Conservation (phyloP, 2,113 vertebrate species). For the Paradisaea rubra region DNA sequence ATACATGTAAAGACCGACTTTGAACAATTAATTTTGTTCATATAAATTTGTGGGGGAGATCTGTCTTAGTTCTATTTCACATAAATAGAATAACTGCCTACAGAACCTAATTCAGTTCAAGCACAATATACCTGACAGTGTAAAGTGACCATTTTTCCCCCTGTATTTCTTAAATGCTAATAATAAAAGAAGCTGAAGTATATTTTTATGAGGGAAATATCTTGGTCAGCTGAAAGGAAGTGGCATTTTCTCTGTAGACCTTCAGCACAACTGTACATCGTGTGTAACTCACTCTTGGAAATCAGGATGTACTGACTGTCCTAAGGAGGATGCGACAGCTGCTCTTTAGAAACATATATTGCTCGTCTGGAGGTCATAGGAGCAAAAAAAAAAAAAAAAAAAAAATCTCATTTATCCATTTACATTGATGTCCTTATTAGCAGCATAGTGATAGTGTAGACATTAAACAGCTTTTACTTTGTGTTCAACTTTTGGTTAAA, state of each 20-base stretch:
- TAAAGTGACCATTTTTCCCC: not conserved
- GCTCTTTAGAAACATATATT: not conserved
- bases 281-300: not conserved
- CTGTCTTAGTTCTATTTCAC: not conserved
- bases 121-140: not conserved
- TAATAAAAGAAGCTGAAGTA: not conserved
- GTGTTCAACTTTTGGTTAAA: not conserved
- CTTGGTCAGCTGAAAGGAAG: not conserved
- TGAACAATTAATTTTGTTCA: not conserved
- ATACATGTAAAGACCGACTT: not conserved
- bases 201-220: not conserved
- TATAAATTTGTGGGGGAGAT: not conserved
- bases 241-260: not conserved
- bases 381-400: not conserved
- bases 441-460: not conserved
- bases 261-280: not conserved
- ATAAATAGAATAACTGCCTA: not conserved
- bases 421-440: not conserved
- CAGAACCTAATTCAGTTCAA: not conserved
- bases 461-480: not conserved
- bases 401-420: not conserved
- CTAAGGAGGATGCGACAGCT: not conserved
- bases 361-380: not conserved
- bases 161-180: not conserved
- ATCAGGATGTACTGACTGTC: not conserved